Evolutionary conservation across 1,140 invertebrate genomes (phyloP).

Genomic region (Formica selysi): DNA sequence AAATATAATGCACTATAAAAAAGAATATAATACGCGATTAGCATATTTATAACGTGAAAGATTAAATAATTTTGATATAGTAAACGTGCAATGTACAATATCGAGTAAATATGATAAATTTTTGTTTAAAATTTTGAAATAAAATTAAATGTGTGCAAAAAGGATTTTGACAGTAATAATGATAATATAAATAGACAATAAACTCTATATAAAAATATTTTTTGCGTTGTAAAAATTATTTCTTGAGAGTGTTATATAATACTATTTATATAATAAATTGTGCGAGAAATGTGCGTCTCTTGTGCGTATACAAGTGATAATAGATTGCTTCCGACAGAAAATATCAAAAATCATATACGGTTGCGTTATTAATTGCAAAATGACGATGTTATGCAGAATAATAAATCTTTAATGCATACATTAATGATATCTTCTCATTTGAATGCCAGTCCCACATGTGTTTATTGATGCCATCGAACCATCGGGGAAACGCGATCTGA

Average conservation of each 20-base stretch:
- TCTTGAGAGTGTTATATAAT: neutral
- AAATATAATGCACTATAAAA: conserved; percentile 6
- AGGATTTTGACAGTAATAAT: neutral
- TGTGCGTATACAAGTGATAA: neutral
- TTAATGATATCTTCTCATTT: conserved; percentile 38
- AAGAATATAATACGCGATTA: neutral
- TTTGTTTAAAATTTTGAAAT: neutral
- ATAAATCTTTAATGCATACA: conserved; percentile 27
- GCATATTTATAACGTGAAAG: neutral
- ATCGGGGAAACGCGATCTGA: conserved; percentile 71
- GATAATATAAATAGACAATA: neutral
- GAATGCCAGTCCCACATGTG: conserved; percentile 71
- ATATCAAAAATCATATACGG: neutral
- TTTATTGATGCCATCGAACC: conserved; percentile 76
- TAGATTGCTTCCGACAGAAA: neutral
- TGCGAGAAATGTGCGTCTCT: neutral
- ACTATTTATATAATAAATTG: conserved; percentile 5
- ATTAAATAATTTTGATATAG: conserved; percentile 19
- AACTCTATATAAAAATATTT: neutral
- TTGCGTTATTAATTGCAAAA: conserved; percentile 1
- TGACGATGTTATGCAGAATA: neutral
- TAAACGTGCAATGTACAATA: neutral
- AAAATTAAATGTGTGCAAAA: neutral
- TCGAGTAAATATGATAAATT: conserved; percentile 2
- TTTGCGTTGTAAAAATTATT: neutral